phyloP scores from a whole-genome alignment of 2,888 invertebrate genomes.

The Pterobdella sp. region DNA sequence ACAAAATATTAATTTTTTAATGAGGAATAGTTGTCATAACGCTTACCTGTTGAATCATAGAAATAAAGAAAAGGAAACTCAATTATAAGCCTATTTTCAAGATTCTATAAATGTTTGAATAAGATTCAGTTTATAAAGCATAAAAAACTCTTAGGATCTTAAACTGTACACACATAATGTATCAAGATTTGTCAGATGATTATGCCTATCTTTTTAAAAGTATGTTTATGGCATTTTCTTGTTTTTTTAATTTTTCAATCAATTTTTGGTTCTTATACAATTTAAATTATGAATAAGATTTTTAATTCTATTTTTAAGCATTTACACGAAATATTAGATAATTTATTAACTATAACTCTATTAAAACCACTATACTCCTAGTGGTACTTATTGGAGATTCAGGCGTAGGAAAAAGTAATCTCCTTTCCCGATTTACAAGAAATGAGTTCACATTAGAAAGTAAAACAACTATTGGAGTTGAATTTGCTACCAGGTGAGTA shows the following conservation, averaged over 20 bases:
- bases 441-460: constrained; percentile 99
- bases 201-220: constrained; percentile 31
- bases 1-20: no score
- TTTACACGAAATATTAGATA: not conserved
- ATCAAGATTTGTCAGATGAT: constrained; percentile 19
- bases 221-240: no score
- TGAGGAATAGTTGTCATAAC: no score
- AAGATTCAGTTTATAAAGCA: no score
- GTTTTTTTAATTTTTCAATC: not conserved
- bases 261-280: not conserved
- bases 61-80: no score
- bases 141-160: no score
- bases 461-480: constrained; percentile 99
- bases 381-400: constrained; percentile 99
- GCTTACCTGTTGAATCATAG: no score
- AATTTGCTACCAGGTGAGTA: constrained; percentile 75
- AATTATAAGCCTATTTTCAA: no score
- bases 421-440: constrained; percentile 96
- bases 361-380: constrained; percentile 55
- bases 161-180: no score
- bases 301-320: no score
- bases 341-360: not conserved
- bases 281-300: no score
- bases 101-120: no score
- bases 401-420: constrained; percentile 98